A percentile compares a stretch with the other conserved stretches of the same genome.
These are phyloP conservation scores for Oreocharis arfaki DNA, from an alignment of 2,113 vertebrate genomes.

Conservation along the genomic window DNA sequence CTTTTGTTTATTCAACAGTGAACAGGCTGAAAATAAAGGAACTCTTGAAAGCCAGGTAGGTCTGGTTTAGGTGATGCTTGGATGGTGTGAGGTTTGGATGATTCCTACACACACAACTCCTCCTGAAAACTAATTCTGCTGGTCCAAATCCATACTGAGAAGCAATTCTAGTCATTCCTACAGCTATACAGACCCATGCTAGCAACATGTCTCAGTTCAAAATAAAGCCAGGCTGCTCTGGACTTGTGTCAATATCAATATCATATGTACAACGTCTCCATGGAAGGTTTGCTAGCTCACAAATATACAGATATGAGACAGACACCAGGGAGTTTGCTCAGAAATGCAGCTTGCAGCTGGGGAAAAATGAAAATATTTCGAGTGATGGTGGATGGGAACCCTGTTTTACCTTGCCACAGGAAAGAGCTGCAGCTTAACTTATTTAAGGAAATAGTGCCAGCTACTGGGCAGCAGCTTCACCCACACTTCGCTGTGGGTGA, in stretches of 20 bases:
- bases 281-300: slow-evolving; percentile 42
- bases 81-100: background rate
- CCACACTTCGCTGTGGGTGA: background rate
- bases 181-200: slow-evolving; percentile 42
- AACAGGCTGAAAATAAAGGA: slow-evolving; percentile 1
- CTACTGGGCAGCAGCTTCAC: slow-evolving; percentile 49
- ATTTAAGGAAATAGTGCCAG: slow-evolving; percentile 50
- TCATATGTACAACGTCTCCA: slow-evolving; percentile 66
- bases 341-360: slow-evolving; percentile 28
- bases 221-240: slow-evolving; percentile 56
- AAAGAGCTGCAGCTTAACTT: slow-evolving; percentile 28
- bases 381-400: slow-evolving; percentile 13
- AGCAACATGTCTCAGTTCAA: slow-evolving; percentile 18
- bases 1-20: background rate
- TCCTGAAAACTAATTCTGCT: background rate
- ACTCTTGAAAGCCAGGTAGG: background rate
- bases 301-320: slow-evolving; percentile 60
- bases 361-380: background rate
- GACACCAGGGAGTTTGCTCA: background rate
- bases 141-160: background rate
- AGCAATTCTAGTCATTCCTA: slow-evolving; percentile 40
- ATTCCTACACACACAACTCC: background rate
- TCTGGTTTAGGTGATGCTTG: background rate
- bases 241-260: slow-evolving; percentile 63
- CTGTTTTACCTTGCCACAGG: slow-evolving; percentile 45